phyloP scores from a whole-genome alignment of 1,140 invertebrate species.

The Temnothorax longispinosus region DNA sequence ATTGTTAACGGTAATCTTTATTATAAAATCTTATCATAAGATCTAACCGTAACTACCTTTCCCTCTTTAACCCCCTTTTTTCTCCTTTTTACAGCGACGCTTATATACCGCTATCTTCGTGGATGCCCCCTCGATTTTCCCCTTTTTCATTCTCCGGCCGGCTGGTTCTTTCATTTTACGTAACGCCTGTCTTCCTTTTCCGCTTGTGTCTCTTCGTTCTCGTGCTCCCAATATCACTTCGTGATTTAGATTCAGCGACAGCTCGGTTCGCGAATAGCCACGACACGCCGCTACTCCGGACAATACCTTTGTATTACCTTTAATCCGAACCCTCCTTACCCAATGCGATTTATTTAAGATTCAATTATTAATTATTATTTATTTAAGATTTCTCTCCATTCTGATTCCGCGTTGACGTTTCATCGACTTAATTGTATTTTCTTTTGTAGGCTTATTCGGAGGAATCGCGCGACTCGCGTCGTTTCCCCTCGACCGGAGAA shows the following conservation, averaged over 20 bases:
- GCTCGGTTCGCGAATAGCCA: background rate
- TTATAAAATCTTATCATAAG: background rate
- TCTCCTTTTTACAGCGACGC: background rate
- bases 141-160: constrained; percentile 38
- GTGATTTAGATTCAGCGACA: background rate
- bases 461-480: too few relatives aligned
- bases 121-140: constrained; percentile 21
- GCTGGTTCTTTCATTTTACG: constrained; percentile 32
- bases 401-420: too few relatives aligned
- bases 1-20: constrained; percentile 56
- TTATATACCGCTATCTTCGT: constrained; percentile 50
- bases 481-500: too few relatives aligned
- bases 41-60: constrained; percentile 19
- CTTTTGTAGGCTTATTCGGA: too few relatives aligned
- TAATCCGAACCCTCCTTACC: too few relatives aligned
- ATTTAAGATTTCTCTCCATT: too few relatives aligned
- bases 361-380: too few relatives aligned
- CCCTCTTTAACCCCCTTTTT: constrained; percentile 40
- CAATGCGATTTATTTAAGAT: too few relatives aligned
- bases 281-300: background rate
- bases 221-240: constrained; percentile 22
- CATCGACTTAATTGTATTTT: too few relatives aligned
- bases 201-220: constrained; percentile 45
- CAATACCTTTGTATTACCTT: too few relatives aligned
- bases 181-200: constrained; percentile 46